Evolutionary conservation across 2,888 invertebrate genomes (phyloP).

Genomic region (Diadromus collaris): DNA sequence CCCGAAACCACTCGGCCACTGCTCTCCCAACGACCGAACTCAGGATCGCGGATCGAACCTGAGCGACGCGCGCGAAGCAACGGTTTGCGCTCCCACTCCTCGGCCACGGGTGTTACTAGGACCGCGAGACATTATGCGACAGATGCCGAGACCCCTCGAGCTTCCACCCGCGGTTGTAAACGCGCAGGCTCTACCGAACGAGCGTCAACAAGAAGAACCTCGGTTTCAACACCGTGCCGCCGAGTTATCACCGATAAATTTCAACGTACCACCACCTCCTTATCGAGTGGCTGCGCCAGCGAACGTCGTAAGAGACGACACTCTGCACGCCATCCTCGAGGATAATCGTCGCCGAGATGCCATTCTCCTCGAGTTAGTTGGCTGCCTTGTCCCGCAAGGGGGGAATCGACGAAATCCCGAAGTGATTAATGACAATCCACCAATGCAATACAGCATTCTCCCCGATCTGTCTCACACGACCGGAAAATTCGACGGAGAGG

Average conservation of each 20-base stretch:
- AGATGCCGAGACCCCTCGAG: too few species aligned
- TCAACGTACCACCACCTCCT: not conserved
- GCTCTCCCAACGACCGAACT: not conserved
- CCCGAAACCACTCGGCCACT: too few species aligned
- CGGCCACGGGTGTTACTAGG: too few species aligned
- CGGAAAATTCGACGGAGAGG: slow-evolving; percentile 24
- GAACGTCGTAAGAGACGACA: not conserved
- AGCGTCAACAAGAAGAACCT: too few species aligned
- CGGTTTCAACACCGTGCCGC: too few species aligned
- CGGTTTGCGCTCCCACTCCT: not conserved
- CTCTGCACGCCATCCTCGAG: not conserved
- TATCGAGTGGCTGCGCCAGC: not conserved
- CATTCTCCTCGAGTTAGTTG: not conserved
- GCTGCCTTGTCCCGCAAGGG: not conserved
- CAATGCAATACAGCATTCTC: slow-evolving; percentile 15
- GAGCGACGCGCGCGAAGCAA: not conserved
- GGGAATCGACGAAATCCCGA: not conserved
- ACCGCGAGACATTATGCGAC: too few species aligned
- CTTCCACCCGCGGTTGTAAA: too few species aligned
- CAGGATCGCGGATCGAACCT: slow-evolving; percentile 7
- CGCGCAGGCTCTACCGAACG: too few species aligned
- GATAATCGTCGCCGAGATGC: slow-evolving; percentile 19
- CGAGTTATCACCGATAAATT: not conserved
- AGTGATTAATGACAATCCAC: not conserved
- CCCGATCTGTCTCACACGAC: slow-evolving; percentile 22